A percentile compares a stretch with the other conserved stretches of the same genome.
Evolutionary conservation across 1,140 invertebrate species (phyloP).

Genomic region (Ceratina australensis): DNA sequence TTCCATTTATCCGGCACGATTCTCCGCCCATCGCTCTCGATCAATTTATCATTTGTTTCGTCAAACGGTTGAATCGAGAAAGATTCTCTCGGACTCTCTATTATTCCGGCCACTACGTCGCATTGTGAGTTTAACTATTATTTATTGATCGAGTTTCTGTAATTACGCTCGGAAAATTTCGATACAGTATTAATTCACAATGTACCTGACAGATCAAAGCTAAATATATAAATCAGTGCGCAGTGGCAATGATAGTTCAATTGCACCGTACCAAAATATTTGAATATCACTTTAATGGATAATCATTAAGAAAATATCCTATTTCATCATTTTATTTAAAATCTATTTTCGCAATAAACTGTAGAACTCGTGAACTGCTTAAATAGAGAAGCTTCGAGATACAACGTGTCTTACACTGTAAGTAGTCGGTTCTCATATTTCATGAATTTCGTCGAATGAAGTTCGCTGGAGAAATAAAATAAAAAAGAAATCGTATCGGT

Average conservation of each 20-base stretch:
- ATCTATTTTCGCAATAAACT: neutral
- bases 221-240: no score
- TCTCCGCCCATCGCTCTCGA: constrained; percentile 22
- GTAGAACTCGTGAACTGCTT: neutral
- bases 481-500: no score
- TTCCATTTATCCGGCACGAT: constrained; percentile 26
- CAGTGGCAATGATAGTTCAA: neutral
- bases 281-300: no score
- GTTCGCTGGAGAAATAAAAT: no score
- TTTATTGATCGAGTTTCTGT: neutral
- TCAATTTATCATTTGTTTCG: constrained; percentile 33
- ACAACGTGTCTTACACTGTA: no score
- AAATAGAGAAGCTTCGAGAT: neutral
- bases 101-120: neutral
- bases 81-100: neutral
- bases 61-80: constrained; percentile 1
- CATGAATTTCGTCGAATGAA: no score
- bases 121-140: neutral
- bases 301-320: no score
- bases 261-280: no score
- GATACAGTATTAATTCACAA: no score
- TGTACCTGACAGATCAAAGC: no score
- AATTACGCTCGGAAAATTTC: neutral
- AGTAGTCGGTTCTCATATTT: no score
- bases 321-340: no score